Base-by-base conservation (phyloP, 35 echinoderm and acorn worm genomes). In the Stichopus chloronotus region DNA sequence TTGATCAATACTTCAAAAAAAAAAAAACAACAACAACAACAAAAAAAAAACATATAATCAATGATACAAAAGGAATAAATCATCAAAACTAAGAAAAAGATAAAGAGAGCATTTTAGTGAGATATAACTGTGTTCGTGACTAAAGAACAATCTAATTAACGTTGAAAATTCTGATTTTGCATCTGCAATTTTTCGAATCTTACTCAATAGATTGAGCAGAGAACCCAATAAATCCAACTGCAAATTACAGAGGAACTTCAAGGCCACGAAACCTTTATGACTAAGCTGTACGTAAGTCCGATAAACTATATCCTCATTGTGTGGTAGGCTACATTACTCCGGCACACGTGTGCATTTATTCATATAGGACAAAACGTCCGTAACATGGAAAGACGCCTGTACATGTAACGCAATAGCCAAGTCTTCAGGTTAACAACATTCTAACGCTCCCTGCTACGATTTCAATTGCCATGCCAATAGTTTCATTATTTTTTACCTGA, bases 391-490 rank as follows among this genome's bases (percentile, higher is more conserved):
- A 11, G 11, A 14, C 61, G 61, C 11, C 19, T 19, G 30, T 43
- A 65, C 19, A 65, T 65, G 61, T 65, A 65, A 65, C 11, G 61
- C 11, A 65, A 65, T 65, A 65, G 61, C 61, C 5, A 11, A 65
- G 61, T 65, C 61, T 65, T 19, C 61, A 19, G 19, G 0, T 65
- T 65, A 11, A 83, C 80, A 83, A 83, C 80, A 83, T 83, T 83
- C 80, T 83, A 53, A 83, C 80, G 80, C 17, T 52, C 80, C 55
- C 8, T 19, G 12, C 43, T n/a, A 52, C 11, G 53, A 83, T 55
- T 56, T 83, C 8, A n/a, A 56, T 6, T 56, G 80, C 53, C 80
- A 56, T 83, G 80, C 80, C 80, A 83, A 83, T 83, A 83, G 52
- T 55, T 83, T 56, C 80, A 65, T 19, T 43, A 43, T 43, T 43